phyloP scores from a whole-genome alignment of 2,888 invertebrate species.

The Idaea straminata region DNA sequence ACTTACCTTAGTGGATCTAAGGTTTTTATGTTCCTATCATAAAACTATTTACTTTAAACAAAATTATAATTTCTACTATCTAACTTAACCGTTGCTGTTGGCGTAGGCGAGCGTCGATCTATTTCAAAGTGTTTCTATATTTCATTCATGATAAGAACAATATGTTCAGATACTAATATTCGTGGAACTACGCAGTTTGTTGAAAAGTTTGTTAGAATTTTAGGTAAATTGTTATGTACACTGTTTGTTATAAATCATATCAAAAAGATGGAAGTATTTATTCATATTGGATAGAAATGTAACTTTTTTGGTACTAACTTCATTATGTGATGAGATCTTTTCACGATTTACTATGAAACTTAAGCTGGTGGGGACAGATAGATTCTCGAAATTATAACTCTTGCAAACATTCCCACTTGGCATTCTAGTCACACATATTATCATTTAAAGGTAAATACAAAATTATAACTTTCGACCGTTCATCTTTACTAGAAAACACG shows the following conservation, averaged over 20 bases:
- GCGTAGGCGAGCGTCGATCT: not conserved
- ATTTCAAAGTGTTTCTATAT: not conserved
- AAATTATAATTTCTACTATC: not conserved
- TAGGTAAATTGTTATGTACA: not conserved
- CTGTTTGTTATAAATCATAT: not conserved
- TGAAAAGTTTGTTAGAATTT: not conserved
- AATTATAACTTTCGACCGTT: not conserved
- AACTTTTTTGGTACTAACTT: not conserved
- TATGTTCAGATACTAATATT: not conserved
- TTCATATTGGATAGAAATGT: too few species aligned
- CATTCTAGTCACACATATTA: not conserved
- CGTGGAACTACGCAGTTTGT: not conserved
- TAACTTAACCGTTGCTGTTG: not conserved
- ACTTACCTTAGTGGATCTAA: not conserved
- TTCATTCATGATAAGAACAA: not conserved
- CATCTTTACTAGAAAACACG: not conserved
- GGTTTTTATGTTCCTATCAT: not conserved
- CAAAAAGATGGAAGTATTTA: not conserved
- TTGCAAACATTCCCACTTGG: too few species aligned
- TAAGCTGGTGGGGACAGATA: too few species aligned
- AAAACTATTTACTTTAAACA: not conserved
- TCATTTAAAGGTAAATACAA: not conserved
- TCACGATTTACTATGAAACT: too few species aligned
- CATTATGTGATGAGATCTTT: too few species aligned
- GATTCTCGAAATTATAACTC: too few species aligned